Evolutionary conservation across 2,888 invertebrate species (phyloP), one percentile per base, ranked within the genome.

Genomic region (Sinelater perroti): DNA sequence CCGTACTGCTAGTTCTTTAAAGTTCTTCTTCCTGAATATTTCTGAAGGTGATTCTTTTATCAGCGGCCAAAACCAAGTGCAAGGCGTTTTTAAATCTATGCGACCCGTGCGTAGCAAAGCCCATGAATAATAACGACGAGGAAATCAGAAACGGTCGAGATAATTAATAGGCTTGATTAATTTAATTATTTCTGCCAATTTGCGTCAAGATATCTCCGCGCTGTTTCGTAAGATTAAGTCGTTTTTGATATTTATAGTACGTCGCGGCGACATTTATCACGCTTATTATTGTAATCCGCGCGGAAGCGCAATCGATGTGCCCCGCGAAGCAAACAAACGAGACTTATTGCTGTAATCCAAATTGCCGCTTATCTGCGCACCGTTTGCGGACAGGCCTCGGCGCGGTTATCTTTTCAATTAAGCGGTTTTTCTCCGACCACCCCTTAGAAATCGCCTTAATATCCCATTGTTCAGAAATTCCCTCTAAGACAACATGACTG

Each of bases 161-260:
- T 36, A 49, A 49, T 49, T 49, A 49, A 49, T 36, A 36, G 49
- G 24, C 49, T 21, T 36, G 49, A 49, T 49, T 36, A 36, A 36
- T 49, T 49, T 49, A 49, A 49, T 49, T 49, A 49, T 36, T 36
- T 36, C 49, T 35, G 36, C 49, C 49, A 49, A 35, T 49, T 36
- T 49, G 33, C 49, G 49, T 49, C 49, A 49, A 8, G 35, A 24
- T 40, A 35, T 49, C 21, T 26, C 47, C 35, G 17, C 1, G 26
- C 16, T 31, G 24, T 49, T 49, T 49, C 49, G 26, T 49, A 49
- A 49, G 49, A 49, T 49, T 49, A 35, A 49, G 49, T 18, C 36
- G 26, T 49, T 35, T 49, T 36, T 36, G 35, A 35, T 49, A 49
- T 49, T 33, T 36, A 49, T 14, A 33, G 14, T 8, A 20, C 11